phyloP scores from a whole-genome alignment of 2,888 invertebrate genomes.

The Agrypnus murinus region DNA sequence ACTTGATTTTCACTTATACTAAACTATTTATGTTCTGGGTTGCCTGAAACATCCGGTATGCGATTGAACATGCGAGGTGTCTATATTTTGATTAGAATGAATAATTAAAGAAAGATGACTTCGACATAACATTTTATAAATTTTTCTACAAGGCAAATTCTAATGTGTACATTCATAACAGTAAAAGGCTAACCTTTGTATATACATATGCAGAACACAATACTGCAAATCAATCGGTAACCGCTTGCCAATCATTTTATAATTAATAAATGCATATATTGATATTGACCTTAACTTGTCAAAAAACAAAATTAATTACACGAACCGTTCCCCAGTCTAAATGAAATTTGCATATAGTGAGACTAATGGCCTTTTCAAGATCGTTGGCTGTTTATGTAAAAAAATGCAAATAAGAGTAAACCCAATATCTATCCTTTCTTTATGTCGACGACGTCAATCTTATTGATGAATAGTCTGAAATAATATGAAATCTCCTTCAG shows the following conservation, averaged over 20 bases:
- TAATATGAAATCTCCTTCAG: too few relatives aligned
- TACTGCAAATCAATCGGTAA: neutral
- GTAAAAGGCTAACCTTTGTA: too few relatives aligned
- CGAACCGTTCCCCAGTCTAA: neutral
- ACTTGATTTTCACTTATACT: too few relatives aligned
- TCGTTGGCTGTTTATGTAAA: constrained; percentile 1
- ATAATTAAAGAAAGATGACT: too few relatives aligned
- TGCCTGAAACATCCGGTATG: too few relatives aligned
- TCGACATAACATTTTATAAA: too few relatives aligned
- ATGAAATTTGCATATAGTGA: constrained; percentile 25
- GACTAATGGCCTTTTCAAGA: constrained; percentile 21
- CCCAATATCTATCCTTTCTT: constrained; percentile 7
- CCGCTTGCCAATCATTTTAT: constrained; percentile 12
- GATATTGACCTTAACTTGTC: constrained; percentile 28
- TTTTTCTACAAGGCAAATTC: too few relatives aligned
- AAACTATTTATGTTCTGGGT: too few relatives aligned
- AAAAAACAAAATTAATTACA: constrained; percentile 12
- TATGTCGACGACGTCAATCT: constrained; percentile 16
- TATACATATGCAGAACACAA: too few relatives aligned
- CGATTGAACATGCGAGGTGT: too few relatives aligned
- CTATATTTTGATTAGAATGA: too few relatives aligned
- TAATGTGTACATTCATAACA: too few relatives aligned
- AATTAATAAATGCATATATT: constrained; percentile 19
- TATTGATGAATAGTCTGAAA: constrained; percentile 5
- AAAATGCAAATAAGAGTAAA: neutral